Conservation (phyloP, 2,797 vertebrate genomes). For the Triplophysa bombifrons region DNA sequence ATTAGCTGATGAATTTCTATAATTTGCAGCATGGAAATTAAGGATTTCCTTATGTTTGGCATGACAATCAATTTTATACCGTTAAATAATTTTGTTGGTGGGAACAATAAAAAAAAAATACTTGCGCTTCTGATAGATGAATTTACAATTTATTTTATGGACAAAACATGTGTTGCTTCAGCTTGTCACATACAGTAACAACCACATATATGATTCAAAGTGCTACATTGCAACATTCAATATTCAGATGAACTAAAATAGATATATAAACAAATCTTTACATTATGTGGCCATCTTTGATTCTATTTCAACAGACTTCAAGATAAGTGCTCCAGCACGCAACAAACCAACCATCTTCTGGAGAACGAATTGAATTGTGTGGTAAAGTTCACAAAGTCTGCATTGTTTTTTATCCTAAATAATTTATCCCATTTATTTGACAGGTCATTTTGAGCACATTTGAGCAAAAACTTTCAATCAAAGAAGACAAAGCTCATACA, state of each 20-base stretch:
- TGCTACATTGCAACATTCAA: not conserved
- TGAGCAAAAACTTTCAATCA: not conserved
- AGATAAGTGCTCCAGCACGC: conserved; percentile 72
- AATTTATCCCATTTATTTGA: not conserved
- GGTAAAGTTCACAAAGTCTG: conserved; percentile 64
- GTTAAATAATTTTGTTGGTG: too few species aligned
- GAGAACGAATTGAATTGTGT: conserved; percentile 73
- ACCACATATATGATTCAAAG: not conserved
- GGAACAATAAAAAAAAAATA: too few species aligned
- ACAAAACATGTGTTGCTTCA: too few species aligned
- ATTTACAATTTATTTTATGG: too few species aligned
- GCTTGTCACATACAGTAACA: too few species aligned
- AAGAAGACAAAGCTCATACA: not conserved
- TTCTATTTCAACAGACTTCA: conserved; percentile 67
- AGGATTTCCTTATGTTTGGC: too few species aligned
- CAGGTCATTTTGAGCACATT: not conserved
- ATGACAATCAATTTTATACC: too few species aligned
- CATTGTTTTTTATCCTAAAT: not conserved
- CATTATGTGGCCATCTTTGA: conserved; percentile 9
- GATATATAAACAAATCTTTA: not conserved
- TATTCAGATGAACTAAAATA: not conserved
- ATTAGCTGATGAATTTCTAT: too few species aligned
- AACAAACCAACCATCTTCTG: conserved; percentile 71
- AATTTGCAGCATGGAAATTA: too few species aligned
- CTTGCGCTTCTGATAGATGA: too few species aligned